Base-by-base conservation (phyloP, 2,113 vertebrate species). In the Acinonyx jubatus region DNA sequence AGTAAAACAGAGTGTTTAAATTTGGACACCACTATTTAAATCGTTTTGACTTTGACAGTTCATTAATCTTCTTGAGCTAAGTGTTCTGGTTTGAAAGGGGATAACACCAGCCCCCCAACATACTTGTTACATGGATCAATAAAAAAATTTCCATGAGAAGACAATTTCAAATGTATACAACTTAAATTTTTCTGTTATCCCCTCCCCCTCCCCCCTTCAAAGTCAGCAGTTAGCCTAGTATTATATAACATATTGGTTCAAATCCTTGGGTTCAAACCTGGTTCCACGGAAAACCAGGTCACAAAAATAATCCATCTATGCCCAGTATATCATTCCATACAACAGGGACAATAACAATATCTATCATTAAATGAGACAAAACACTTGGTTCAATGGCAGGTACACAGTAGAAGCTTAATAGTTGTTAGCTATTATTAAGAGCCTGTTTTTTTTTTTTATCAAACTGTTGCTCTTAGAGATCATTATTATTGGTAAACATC, bases 101-200 rank as follows among this genome's bases (percentile, higher is more conserved):
- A 41, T 78, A 89, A 84, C 48, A 85, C 25, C 45, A 38, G 19
- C 76, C 25, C 68, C 5, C 27, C 91, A 38, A 83, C 15, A 81
- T 73, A 5, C 38, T 66, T 68, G 10, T 79, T 96, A 80, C 25
- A 61, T 76, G 36, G 25, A 74, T 76, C 38, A 69, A n/a, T 48
- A 25, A 55, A 74, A 89, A 71, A 36, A 21, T 13, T 73, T 89
- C 11, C 5, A 61, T 19, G 23, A 82, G 55, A 68, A 96, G 89
- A 81, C 1, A 68, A 91, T 84, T 78, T 85, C 19, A 96, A 91
- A 93, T 89, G n/a, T 71, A 71, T 50, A 76, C 27, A 95, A 91
- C 1, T 84, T 0, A 1, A 65, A 13, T 1, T 89, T 52, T 65
- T 61, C 23, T 31, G 19, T 33, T 82, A 5, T 25, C 27, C 9